phyloP scores from a whole-genome alignment of 2,113 vertebrate species.

The Origma solitaria region DNA sequence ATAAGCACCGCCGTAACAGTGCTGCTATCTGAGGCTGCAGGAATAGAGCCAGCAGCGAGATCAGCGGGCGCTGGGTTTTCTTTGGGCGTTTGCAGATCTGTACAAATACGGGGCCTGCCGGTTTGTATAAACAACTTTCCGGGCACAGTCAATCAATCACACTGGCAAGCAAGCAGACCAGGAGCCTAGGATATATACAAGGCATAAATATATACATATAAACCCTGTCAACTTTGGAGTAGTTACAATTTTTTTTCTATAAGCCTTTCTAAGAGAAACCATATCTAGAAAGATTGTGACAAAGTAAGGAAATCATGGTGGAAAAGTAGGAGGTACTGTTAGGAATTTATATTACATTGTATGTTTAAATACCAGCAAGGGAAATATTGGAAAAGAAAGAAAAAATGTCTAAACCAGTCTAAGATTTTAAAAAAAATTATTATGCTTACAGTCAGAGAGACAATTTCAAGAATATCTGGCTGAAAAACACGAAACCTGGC shows the following conservation, averaged over 20 bases:
- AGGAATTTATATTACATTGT: not conserved
- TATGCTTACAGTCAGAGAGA: not conserved
- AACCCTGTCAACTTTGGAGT: not conserved
- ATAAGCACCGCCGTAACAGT: accelerated
- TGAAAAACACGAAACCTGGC: not conserved
- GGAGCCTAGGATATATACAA: not conserved
- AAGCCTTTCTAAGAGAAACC: not conserved
- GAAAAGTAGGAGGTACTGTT: not conserved
- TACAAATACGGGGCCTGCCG: not conserved
- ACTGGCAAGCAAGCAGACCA: not conserved
- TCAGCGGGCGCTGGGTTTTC: not conserved
- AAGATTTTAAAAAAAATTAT: not conserved
- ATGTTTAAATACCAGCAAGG: not conserved
- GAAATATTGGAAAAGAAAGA: not conserved
- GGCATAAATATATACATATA: not conserved
- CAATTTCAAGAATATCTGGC: not conserved
- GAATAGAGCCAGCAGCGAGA: not conserved
- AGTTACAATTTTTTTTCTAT: not conserved
- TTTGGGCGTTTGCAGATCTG: not conserved
- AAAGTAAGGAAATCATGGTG: not conserved
- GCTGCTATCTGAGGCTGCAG: not conserved
- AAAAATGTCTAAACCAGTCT: not conserved
- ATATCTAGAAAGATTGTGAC: not conserved
- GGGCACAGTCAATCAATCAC: not conserved
- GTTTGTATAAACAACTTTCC: not conserved